These are phyloP conservation scores for Crocidura indochinensis DNA, from an alignment of 2,797 vertebrate species.

Conservation along the genomic window DNA sequence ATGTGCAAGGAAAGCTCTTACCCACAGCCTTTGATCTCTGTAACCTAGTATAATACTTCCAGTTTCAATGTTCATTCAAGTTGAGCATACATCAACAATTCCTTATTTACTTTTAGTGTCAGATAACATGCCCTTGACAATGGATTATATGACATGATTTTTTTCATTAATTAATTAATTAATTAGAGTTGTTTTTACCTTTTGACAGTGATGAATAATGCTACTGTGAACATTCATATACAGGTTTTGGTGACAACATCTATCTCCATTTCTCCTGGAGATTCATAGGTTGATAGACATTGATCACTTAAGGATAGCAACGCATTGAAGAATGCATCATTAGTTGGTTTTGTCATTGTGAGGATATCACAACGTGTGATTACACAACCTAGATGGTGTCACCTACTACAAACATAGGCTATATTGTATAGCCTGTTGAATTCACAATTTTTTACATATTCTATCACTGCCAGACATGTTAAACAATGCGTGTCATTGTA, in stretches of 20 bases:
- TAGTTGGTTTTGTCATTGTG: not conserved
- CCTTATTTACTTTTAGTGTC: not conserved
- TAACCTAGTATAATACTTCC: not conserved
- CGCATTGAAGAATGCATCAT: not conserved
- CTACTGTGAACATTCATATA: too few relatives aligned
- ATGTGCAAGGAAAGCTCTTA: too few relatives aligned
- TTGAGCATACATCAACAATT: not conserved
- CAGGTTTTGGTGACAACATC: too few relatives aligned
- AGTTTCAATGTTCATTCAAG: not conserved
- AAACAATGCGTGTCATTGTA: too few relatives aligned
- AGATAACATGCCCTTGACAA: not conserved
- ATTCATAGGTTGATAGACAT: not conserved
- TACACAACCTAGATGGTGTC: too few relatives aligned
- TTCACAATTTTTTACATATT: too few relatives aligned
- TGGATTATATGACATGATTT: not conserved
- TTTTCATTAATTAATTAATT: too few relatives aligned
- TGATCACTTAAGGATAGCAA: not conserved
- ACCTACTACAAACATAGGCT: too few relatives aligned
- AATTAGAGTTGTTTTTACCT: not conserved
- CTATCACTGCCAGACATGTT: too few relatives aligned
- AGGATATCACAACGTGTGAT: too few relatives aligned
- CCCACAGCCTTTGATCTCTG: not conserved
- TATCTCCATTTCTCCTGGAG: not conserved
- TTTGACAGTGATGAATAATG: too few relatives aligned
- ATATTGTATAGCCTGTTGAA: too few relatives aligned